These are phyloP conservation scores for Mycalesis mineus DNA, from an alignment of 2,888 invertebrate species.

Conservation along the genomic window DNA sequence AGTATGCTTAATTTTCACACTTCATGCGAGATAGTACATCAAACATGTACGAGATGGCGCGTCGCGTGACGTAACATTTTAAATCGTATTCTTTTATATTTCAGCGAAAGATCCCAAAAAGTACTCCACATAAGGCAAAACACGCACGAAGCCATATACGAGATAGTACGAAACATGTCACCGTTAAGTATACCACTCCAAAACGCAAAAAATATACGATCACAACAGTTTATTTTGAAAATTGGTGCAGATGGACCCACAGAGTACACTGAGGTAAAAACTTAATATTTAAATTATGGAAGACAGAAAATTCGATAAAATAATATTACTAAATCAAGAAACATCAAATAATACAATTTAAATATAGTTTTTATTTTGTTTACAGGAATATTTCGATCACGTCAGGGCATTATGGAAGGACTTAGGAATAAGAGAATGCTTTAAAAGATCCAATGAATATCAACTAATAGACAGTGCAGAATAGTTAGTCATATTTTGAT, in stretches of 20 bases:
- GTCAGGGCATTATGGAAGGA: slow-evolving; percentile 84
- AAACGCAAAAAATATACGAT: slow-evolving; percentile 57
- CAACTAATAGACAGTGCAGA: slow-evolving; percentile 89
- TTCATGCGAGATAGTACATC: too few species aligned
- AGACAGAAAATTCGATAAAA: neutral
- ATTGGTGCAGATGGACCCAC: slow-evolving; percentile 73
- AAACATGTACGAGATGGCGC: too few species aligned
- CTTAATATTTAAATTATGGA: slow-evolving; percentile 5
- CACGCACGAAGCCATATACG: slow-evolving; percentile 86
- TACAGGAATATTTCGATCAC: slow-evolving; percentile 85
- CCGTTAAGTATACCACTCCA: slow-evolving; percentile 71
- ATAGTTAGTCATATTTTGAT: slow-evolving; percentile 81
- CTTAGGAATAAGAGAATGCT: slow-evolving; percentile 83
- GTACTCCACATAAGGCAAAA: slow-evolving; percentile 83
- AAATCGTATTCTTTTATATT: slow-evolving; percentile 22
- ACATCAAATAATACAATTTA: too few species aligned
- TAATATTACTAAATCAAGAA: too few species aligned
- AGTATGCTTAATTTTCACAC: too few species aligned
- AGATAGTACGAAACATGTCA: slow-evolving; percentile 79
- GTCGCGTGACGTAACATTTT: too few species aligned
- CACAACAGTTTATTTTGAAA: slow-evolving; percentile 68
- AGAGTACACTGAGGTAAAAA: slow-evolving; percentile 74
- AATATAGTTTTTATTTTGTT: slow-evolving; percentile 25
- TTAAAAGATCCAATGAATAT: slow-evolving; percentile 84
- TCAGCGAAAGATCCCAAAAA: slow-evolving; percentile 83